Evolutionary conservation across 2,113 vertebrate genomes (phyloP), one percentile per base, ranked within the genome.

Genomic region (Drymodes brunneopygia): DNA sequence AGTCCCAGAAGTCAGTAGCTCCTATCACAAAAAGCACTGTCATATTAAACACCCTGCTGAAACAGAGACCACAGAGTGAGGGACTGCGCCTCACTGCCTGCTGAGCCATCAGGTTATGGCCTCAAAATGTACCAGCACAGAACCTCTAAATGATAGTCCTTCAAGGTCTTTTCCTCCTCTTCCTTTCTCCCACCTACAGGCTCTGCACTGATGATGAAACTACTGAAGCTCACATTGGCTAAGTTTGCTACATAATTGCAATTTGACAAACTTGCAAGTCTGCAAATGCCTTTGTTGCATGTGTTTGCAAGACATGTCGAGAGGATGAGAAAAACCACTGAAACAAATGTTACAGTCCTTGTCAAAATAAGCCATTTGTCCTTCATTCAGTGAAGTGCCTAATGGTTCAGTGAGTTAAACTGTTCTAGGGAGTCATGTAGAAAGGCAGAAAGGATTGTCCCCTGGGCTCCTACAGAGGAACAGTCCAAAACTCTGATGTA

Each of bases 1-100:
- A 91, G 64, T 96, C 95, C 93, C 93, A 86, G 79, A 87, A 93
- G 93, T 86, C 94, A 94, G 92, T 87, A 93, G 90, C 84, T 95
- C 15, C 0, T 45, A 73, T 57, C 93, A 72, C 91, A 88, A 90
- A 94, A 88, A 86, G 81, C 78, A 83, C 82, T 91, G 88, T 81
- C 94, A 83, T 35, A 88, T 70, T 92, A 74, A 92, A 87, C 70
- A 95, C 73, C 81, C 91, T 92, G 96, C 96, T 97, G 93, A 95
- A 81, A 94, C 44, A 91, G 78, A 79, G 91, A 81, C 83, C 84
- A 81, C 1, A 0, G 65, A 44, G 48, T 2, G 28, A 94, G 53
- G 88, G 66, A 84, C 65, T 2, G 3, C 84, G 88, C 31, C 40
- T 67, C 42, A 15, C 77, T 24, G 74, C 38, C 83, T 90, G 92